Evolutionary conservation across 2,113 vertebrate species (phyloP), one percentile per base, ranked within the genome.

Genomic region (Panthera leo): DNA sequence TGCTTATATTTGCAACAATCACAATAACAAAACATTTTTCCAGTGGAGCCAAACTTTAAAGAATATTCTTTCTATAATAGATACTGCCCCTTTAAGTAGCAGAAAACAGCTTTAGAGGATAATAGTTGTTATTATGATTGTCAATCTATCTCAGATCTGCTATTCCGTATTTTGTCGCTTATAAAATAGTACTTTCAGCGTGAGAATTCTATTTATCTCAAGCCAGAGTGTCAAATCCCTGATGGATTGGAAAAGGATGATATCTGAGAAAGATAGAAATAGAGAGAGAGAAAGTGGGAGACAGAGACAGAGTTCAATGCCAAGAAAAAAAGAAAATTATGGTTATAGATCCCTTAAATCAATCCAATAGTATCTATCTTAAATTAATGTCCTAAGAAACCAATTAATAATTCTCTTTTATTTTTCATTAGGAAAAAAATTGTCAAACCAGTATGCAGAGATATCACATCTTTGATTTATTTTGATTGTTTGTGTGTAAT

Each of bases 181-280:
- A 97, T 91, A 98, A 97, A 98, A 98, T 51, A 7, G 18, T 55
- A 98, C 79, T 98, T 98, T 93, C 67, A 97, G 39, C 55, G 53
- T 97, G 86, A 98, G 93, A 96, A 97, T 98, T 98, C 97, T 97
- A 98, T 99, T 99, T 99, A 98, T 99, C 98, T 99, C 95, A 96
- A 98, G 91, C 91, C 96, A 97, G 96, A 91, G 90, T 99, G 98
- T 98, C 98, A 99, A 97, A 99, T 97, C 67, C 87, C 73, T 98
- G 98, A 99, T 98, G 39, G 95, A 98, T 98, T 97, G 85, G 92
- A 97, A 97, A 98, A 98, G 97, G 95, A 94, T 45, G 78, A 31
- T 70, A 97, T 94, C 79, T 23, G 29, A 82, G 13, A 67, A 19
- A 58, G 67, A 79, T 10, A 61, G 18, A 51, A 1, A 68, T 12